Evolutionary conservation across 1,140 invertebrate genomes (phyloP), one percentile per base, ranked within the genome.

Genomic region (Euschistus heros): DNA sequence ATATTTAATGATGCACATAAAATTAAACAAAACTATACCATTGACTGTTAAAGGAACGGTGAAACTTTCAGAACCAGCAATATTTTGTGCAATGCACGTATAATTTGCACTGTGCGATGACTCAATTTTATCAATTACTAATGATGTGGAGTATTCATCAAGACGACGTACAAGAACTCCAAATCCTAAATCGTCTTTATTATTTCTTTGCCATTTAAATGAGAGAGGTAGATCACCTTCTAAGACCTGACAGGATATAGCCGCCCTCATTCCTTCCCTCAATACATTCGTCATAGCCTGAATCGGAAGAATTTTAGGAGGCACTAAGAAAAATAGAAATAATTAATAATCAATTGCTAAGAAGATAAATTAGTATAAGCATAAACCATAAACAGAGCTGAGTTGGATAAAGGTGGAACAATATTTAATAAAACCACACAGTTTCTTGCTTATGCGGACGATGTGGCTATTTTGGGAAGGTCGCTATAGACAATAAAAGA

Each of bases 181-280:
- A 73, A 63, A 77, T 76, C 67, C 82, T 2, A 66, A 62, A 10
- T 69, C 67, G 18, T 64, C 60, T 2, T 2, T 81, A 81, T 33
- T 88, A 74, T 94, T 88, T 73, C 88, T 83, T 72, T 88, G 87
- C 88, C 88, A 91, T 27, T 83, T 80, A 76, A 97, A 92, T 64
- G 84, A 86, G 68, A 98, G 86, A 20, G 94, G 94, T 67, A 91
- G 82, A 80, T 98, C 94, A 15, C 94, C 94, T 77, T 94, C 91
- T 73, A 93, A 85, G 69, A 97, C 91, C 72, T 92, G 89, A 77
- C 94, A 97, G 65, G 92, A 89, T 68, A 97, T 89, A 27, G 91
- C 91, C 13, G 92, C 90, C 66, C 93, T 80, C 82, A 94, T 93
- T 15, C 94, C 94, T 79, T 95, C 92, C 64, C 89, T 82, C 62